Conservation (phyloP, 2,888 invertebrate species). For the Drosophila phalerata region DNA sequence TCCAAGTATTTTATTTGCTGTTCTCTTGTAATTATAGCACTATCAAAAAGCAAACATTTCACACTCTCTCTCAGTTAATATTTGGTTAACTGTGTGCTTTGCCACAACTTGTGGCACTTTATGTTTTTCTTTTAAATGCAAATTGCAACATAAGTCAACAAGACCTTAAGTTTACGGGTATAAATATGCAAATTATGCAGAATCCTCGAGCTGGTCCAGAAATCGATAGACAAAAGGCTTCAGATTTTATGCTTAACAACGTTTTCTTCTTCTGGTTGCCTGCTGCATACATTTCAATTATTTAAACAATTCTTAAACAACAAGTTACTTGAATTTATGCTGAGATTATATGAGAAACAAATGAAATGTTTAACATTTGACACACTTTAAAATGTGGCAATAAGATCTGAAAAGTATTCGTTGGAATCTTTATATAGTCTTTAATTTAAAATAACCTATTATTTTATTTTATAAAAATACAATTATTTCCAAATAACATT, state of each 20-base stretch:
- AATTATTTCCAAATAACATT: too few relatives aligned
- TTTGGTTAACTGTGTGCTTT: slow-evolving; percentile 4
- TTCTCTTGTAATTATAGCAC: slow-evolving; percentile 6
- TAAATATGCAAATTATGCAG: slow-evolving; percentile 37
- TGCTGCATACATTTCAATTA: slow-evolving; percentile 1
- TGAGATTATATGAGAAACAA: too few relatives aligned
- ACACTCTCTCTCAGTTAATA: background rate
- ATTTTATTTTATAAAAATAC: too few relatives aligned
- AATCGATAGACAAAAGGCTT: slow-evolving; percentile 22
- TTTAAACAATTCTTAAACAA: background rate
- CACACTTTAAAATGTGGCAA: too few relatives aligned
- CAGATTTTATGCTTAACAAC: slow-evolving; percentile 11
- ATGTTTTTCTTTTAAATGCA: slow-evolving; percentile 39
- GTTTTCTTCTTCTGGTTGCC: background rate
- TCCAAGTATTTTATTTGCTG: background rate
- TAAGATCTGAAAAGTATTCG: too few relatives aligned
- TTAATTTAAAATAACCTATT: background rate
- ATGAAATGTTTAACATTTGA: too few relatives aligned
- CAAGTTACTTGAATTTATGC: too few relatives aligned
- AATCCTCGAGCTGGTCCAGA: slow-evolving; percentile 1
- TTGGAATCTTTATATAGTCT: too few relatives aligned
- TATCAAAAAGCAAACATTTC: slow-evolving; percentile 5
- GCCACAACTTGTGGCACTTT: slow-evolving; percentile 15
- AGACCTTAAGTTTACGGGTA: background rate
- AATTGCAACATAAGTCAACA: slow-evolving; percentile 30